Evolutionary conservation across 2,797 vertebrate species (phyloP).

Genomic region (Neosalanx taihuensis): DNA sequence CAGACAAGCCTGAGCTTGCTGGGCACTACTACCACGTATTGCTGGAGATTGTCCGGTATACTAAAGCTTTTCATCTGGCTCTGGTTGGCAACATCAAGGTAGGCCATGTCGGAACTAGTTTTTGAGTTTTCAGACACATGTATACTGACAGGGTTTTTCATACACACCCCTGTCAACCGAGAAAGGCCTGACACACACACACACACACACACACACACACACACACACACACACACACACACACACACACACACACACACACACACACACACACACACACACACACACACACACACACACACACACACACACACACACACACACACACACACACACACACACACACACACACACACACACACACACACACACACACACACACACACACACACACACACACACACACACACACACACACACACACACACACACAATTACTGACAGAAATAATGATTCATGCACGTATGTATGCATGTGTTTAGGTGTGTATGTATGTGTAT

Average conservation of each 20-base stretch:
- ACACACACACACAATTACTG: neutral
- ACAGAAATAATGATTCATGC: neutral
- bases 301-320: neutral
- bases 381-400: slow-evolving; percentile 9
- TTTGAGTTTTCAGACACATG: slow-evolving; percentile 70
- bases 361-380: slow-evolving; percentile 4
- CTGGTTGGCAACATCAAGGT: slow-evolving; percentile 8
- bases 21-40: slow-evolving; percentile 84
- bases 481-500: neutral
- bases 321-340: neutral
- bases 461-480: neutral
- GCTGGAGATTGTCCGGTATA: slow-evolving; percentile 81
- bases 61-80: slow-evolving; percentile 74
- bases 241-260: neutral
- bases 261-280: too few relatives aligned
- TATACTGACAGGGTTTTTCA: slow-evolving; percentile 80
- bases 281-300: too few relatives aligned
- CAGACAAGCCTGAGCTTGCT: slow-evolving; percentile 90
- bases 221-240: slow-evolving; percentile 7
- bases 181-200: slow-evolving; percentile 74
- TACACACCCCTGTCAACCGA: slow-evolving; percentile 81
- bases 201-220: neutral
- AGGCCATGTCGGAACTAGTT: neutral
- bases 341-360: slow-evolving; percentile 1
- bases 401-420: slow-evolving; percentile 3